phyloP scores from a whole-genome alignment of 2,888 invertebrate genomes.

The Acleris sparsana region DNA sequence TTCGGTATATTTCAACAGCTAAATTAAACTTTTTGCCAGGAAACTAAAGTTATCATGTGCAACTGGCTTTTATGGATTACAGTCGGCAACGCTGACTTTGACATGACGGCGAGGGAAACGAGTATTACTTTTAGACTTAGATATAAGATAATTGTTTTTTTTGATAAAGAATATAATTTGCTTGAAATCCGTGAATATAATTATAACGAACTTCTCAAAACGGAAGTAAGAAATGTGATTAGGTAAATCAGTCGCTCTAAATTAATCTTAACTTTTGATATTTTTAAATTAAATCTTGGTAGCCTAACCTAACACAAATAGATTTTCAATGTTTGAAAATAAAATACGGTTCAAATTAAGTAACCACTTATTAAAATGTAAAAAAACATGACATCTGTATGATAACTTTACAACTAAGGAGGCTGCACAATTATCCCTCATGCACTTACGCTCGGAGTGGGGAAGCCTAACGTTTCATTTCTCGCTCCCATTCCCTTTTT shows the following conservation, averaged over 20 bases:
- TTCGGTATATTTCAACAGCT: constrained; percentile 63
- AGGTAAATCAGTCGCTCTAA: too few species aligned
- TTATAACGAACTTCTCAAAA: too few species aligned
- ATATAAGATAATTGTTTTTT: too few species aligned
- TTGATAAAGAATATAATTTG: too few species aligned
- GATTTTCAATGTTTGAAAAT: too few species aligned
- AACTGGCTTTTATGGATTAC: constrained; percentile 60
- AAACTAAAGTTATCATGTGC: constrained; percentile 64
- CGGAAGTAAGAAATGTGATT: too few species aligned
- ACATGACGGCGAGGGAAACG: background rate
- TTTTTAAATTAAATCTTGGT: too few species aligned
- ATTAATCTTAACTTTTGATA: too few species aligned
- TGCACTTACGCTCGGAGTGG: constrained; percentile 36
- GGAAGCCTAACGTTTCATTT: constrained; percentile 50
- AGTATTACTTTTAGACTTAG: background rate
- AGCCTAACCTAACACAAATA: too few species aligned
- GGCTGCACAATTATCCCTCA: constrained; percentile 35
- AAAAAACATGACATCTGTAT: background rate
- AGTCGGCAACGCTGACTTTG: background rate
- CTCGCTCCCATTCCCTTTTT: constrained; percentile 61
- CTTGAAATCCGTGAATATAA: too few species aligned
- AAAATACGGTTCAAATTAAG: too few species aligned
- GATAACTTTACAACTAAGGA: constrained; percentile 14
- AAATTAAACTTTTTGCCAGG: constrained; percentile 71
- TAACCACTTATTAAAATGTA: too few species aligned